A percentile compares a stretch with the other conserved stretches of the same genome.
These are phyloP conservation scores for Hyperoodon ampullatus DNA, from an alignment of 2,113 vertebrate species.

Conservation along the genomic window DNA sequence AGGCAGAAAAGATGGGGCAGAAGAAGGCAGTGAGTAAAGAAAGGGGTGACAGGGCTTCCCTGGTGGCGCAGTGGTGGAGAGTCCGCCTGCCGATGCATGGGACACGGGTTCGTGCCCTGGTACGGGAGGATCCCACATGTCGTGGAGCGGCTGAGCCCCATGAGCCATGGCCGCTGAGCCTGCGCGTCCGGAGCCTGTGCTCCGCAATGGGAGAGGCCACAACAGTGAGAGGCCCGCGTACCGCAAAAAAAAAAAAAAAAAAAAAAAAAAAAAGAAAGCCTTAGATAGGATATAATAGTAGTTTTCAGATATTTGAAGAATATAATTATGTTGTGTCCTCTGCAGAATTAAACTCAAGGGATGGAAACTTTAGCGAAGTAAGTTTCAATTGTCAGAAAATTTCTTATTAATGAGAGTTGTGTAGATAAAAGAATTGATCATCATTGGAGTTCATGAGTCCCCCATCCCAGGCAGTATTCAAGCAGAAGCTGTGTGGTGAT, in stretches of 20 bases:
- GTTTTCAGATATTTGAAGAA: not conserved
- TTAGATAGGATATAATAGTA: not conserved
- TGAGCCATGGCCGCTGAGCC: too few relatives aligned
- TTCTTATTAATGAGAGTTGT: not conserved
- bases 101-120: too few relatives aligned
- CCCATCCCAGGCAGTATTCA: not conserved
- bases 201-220: too few relatives aligned
- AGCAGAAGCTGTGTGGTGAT: not conserved
- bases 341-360: not conserved
- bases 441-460: not conserved
- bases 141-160: too few relatives aligned
- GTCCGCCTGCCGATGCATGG: too few relatives aligned
- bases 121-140: too few relatives aligned
- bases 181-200: too few relatives aligned
- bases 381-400: not conserved
- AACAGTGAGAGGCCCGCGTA: too few relatives aligned
- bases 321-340: not conserved
- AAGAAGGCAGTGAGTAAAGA: not conserved
- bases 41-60: not conserved
- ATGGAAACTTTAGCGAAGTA: not conserved
- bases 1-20: not conserved
- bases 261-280: not conserved
- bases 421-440: not conserved
- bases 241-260: too few relatives aligned
- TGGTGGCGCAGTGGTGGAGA: too few relatives aligned